Evolutionary conservation across 2,797 vertebrate species (phyloP), one percentile per base, ranked within the genome.

Genomic region (Lerista edwardsae): DNA sequence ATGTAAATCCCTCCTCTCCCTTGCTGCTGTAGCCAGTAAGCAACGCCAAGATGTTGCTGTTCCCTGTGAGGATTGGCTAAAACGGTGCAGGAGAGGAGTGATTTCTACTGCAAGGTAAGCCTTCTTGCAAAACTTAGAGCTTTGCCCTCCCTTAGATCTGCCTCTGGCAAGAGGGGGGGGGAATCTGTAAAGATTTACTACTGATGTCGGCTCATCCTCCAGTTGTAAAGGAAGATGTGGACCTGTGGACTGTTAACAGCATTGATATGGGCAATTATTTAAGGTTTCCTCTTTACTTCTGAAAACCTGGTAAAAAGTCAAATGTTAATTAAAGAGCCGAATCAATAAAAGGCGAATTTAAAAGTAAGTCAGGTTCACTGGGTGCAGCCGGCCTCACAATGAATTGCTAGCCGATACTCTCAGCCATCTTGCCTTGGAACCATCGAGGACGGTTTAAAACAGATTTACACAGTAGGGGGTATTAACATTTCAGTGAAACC

Each of bases 401-500:
- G 72, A 91, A 87, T 84, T 83, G n/a, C 65, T 93, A 88, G 47
- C 88, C 88, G 68, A 91, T 84, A 83, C 80, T 81, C 75, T 72
- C 84, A 62, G 19, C 8, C 74, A 51, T 78, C 74, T 85, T 51
- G 64, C 74, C 86, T 84, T 77, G 81, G 44, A 82, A 89, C 87
- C 83, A 90, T 82, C 87, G 87, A 90, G 72, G 62, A 85, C 29
- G 82, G 68, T 90, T 93, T 94, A 91, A 91, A 88, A 85, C 64
- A 86, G 75, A 90, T 91, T 92, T 91, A 90, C 90, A 87, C 90
- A 86, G 81, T 41, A 91, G 85, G 85, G 86, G 62, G 41, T 85
- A 90, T 80, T 92, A 94, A 89, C 69, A 88, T 91, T 89, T 93
- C 85, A 59, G 74, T 76, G 82, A 93, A 91, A 88, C 34, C 84